A percentile compares a stretch with the other conserved stretches of the same genome.
phyloP scores from a whole-genome alignment of 2,113 vertebrate genomes.

The Oriolus oriolus region DNA sequence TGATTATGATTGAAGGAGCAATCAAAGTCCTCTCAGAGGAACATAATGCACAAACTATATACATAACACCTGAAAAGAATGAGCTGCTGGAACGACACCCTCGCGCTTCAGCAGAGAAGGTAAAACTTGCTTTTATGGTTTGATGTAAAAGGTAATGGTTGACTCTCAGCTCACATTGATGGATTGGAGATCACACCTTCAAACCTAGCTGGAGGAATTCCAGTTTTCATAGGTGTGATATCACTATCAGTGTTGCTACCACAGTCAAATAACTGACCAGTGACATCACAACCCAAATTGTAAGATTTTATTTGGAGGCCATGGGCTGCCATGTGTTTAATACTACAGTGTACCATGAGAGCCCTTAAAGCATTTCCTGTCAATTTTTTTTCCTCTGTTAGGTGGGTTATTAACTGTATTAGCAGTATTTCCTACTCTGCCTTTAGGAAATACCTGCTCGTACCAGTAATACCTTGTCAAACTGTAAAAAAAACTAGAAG shows the following conservation, averaged over 20 bases:
- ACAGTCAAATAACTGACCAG: background rate
- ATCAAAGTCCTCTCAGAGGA: background rate
- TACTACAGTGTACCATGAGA: background rate
- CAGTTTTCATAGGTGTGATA: slow-evolving; percentile 44
- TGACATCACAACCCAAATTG: slow-evolving; percentile 8
- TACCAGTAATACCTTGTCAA: slow-evolving; percentile 31
- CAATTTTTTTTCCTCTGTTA: background rate
- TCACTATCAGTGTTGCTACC: slow-evolving; percentile 4
- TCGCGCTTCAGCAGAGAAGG: background rate
- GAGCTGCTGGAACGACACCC: background rate
- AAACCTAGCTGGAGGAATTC: background rate
- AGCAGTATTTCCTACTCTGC: slow-evolving; percentile 15
- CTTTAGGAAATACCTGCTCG: slow-evolving; percentile 39
- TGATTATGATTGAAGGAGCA: background rate
- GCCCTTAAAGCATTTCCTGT: slow-evolving; percentile 30
- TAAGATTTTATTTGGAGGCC: background rate
- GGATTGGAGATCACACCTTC: background rate
- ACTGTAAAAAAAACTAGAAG: background rate
- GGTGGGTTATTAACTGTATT: slow-evolving; percentile 26
- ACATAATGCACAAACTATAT: background rate
- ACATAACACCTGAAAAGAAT: background rate
- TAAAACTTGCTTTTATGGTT: background rate
- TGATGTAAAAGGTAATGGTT: background rate
- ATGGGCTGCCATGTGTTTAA: background rate
- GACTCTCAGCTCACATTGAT: background rate